Evolutionary conservation across 2,113 vertebrate species (phyloP).

Genomic region (Piprites chloris): DNA sequence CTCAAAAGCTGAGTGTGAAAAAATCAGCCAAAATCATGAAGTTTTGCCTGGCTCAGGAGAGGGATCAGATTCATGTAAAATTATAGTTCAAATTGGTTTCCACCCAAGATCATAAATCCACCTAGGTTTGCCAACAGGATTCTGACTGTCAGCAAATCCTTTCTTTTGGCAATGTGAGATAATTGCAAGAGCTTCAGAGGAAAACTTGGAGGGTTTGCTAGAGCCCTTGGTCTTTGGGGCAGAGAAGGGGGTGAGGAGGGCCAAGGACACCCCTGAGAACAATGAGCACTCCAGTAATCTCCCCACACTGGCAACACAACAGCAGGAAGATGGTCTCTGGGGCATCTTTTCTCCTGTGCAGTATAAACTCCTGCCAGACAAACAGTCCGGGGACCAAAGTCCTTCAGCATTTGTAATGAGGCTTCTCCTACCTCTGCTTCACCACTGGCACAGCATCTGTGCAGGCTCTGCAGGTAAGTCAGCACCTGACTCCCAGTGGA

Average conservation of each 20-base stretch:
- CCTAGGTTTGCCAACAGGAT: conserved; percentile 60
- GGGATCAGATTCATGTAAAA: conserved; percentile 52
- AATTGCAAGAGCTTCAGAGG: conserved; percentile 30
- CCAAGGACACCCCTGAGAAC: background rate
- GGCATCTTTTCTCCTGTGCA: background rate
- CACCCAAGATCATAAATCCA: conserved; percentile 64
- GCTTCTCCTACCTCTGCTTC: background rate
- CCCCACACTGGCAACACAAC: background rate
- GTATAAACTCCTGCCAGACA: background rate
- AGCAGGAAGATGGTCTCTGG: background rate
- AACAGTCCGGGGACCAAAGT: background rate
- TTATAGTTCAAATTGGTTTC: conserved; percentile 59
- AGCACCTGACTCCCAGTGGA: background rate
- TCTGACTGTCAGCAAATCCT: conserved; percentile 62
- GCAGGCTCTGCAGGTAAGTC: background rate
- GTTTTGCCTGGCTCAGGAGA: conserved; percentile 60
- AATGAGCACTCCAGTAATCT: background rate
- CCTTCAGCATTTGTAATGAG: background rate
- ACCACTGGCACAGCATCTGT: background rate
- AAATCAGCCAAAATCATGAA: conserved; percentile 50
- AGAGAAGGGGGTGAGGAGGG: background rate
- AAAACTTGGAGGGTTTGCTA: background rate
- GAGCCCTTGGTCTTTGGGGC: background rate
- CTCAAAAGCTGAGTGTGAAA: conserved; percentile 29
- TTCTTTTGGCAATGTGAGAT: conserved; percentile 29